Evolutionary conservation across 2,797 vertebrate genomes (phyloP).

Genomic region (Chaetophractus vellerosus): DNA sequence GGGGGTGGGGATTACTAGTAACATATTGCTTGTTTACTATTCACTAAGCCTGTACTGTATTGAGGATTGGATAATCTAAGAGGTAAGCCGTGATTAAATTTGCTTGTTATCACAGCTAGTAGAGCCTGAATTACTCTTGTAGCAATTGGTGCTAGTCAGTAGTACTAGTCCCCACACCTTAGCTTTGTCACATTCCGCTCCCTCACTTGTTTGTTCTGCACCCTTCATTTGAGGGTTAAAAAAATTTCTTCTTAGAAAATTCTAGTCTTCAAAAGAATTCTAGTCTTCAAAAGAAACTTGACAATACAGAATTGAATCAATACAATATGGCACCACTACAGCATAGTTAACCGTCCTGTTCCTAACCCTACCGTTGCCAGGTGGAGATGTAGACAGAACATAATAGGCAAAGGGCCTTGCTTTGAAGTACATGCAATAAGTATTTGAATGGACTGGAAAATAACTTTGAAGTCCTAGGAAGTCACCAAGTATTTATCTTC

Average conservation of each 20-base stretch:
- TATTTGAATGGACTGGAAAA: neutral
- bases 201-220: neutral
- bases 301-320: neutral
- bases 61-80: neutral
- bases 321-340: fast-evolving
- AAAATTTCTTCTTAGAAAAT: neutral
- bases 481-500: neutral
- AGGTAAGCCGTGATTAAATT: neutral
- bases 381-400: neutral
- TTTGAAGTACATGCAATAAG: neutral
- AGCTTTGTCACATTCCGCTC: neutral
- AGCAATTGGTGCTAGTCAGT: neutral
- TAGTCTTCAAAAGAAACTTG: neutral
- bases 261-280: neutral
- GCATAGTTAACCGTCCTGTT: neutral
- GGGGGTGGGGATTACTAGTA: neutral
- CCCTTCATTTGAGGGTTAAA: neutral
- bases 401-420: neutral
- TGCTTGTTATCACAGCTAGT: neutral
- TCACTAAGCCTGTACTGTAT: neutral
- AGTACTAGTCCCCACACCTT: neutral
- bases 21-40: neutral
- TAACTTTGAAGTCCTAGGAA: neutral
- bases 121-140: neutral
- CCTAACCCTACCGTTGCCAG: fast-evolving